Conservation (phyloP, 2,797 vertebrate species). For the Lacerta bilineata region DNA sequence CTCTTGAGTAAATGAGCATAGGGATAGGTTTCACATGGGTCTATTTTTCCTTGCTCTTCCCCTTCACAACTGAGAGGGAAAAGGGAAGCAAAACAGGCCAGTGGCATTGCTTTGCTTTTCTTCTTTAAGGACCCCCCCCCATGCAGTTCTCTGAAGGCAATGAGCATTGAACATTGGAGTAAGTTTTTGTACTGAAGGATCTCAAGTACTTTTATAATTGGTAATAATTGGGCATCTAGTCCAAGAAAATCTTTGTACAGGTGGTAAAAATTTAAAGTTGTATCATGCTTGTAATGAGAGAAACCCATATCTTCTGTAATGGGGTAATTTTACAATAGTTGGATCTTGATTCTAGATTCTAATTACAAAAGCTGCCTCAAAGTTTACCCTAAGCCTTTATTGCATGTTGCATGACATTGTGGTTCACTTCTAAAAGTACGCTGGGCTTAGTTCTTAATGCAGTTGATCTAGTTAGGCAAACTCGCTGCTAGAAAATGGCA, state of each 20-base stretch:
- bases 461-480: background rate
- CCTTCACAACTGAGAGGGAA: background rate
- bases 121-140: background rate
- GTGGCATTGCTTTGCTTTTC: background rate
- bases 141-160: background rate
- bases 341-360: background rate
- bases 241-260: background rate
- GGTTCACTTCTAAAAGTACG: slow-evolving; percentile 2
- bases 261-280: background rate
- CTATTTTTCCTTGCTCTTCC: background rate
- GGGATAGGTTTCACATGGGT: background rate
- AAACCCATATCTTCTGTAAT: background rate
- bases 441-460: slow-evolving; percentile 26
- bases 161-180: background rate
- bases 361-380: background rate
- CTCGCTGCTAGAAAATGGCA: background rate
- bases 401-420: background rate
- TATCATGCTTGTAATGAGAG: background rate
- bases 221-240: background rate
- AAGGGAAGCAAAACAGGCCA: background rate
- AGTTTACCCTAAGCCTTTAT: background rate
- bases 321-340: slow-evolving; percentile 25
- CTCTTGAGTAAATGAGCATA: background rate
- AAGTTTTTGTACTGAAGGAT: background rate
- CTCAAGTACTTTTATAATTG: background rate